Base-by-base conservation (phyloP, 2,113 vertebrate species). In the Pterocles gutturalis region DNA sequence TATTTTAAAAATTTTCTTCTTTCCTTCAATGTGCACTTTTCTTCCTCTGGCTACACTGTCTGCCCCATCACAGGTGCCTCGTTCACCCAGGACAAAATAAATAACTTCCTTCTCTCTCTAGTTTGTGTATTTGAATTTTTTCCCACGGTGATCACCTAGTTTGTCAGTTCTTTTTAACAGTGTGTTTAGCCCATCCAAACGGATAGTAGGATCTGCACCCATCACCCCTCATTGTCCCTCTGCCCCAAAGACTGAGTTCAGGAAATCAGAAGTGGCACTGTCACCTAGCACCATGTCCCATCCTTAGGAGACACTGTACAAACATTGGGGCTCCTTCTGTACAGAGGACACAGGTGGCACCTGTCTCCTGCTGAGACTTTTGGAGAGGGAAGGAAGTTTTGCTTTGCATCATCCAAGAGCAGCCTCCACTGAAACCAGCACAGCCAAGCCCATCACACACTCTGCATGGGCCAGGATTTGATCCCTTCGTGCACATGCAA, bases 371-470 rank as follows among this genome's bases (percentile, higher is more conserved):
- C 13, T 61, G 51, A 65, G 34, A 45, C 21, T 70, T 64, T 31
- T 24, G 7, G 20, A 9, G 45, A 49, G 34, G 25, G 54, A n/a
- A 83, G 82, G 33, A 45, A 90, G 33, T 21, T 91, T 64, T 79
- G 31, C 38, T 86, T n/a, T 31, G 13, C 46, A 13, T 28, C 19
- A 29, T 46, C 22, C 17, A 20, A 12, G 46, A 79, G 31, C n/a
- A 67, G 33, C 21, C 14, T 66, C 28, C 14, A 2, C 25, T 55
- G 61, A 57, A 17, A 69, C 15, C 0, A 2, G n/a, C 31, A 67
- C 36, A 65, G 15, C 2, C 33, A 25, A 66, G 24, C 29, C 58
- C 61, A 38, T 5, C 0, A 0, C 29, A 46, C 5, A 2, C 13
- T 41, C 17, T 13, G 9, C 9, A 2, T 11, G 10, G 29, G 22